Evolutionary conservation across 92 coral and sea anemone genomes (phyloP).

Genomic region (Pocillopora meandrina): DNA sequence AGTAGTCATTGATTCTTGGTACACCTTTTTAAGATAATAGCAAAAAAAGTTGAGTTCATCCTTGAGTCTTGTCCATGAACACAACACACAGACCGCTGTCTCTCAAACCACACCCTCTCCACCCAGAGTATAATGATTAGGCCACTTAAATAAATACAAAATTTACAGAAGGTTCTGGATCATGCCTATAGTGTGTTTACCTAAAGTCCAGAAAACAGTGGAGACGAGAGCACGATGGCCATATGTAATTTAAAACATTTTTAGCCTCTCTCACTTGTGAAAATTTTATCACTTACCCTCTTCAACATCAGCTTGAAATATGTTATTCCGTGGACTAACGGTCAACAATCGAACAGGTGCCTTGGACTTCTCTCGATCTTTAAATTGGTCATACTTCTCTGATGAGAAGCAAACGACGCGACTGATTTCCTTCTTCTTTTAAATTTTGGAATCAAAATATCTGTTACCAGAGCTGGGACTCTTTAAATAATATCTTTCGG

Average conservation of each 20-base stretch:
- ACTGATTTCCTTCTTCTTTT: conserved; percentile 39
- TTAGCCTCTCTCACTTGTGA: conserved; percentile 47
- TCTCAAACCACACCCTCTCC: too few species aligned
- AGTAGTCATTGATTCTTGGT: conserved; percentile 86
- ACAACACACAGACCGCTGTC: too few species aligned
- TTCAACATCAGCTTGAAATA: conserved; percentile 49
- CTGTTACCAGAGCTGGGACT: conserved; percentile 38
- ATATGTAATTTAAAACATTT: not conserved
- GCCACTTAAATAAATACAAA: too few species aligned
- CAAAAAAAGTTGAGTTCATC: too few species aligned
- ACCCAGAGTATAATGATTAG: too few species aligned
- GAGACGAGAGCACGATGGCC: too few species aligned
- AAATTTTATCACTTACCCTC: conserved; percentile 53
- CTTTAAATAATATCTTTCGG: conserved; percentile 43
- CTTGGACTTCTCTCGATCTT: conserved; percentile 37
- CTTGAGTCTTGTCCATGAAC: too few species aligned
- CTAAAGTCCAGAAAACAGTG: too few species aligned
- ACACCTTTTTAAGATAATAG: conserved; percentile 66
- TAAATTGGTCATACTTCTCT: conserved; percentile 29
- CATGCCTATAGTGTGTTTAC: too few species aligned
- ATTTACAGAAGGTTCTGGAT: too few species aligned
- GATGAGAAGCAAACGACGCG: conserved; percentile 45
- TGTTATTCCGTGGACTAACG: conserved; percentile 49
- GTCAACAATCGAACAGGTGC: conserved; percentile 32
- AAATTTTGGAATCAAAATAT: conserved; percentile 34